Percentiles rank a stretch among this genome's conserved stretches.
These are phyloP conservation scores for Nymphalis io DNA, from an alignment of 1,140 invertebrate genomes.

Conservation along the genomic window DNA sequence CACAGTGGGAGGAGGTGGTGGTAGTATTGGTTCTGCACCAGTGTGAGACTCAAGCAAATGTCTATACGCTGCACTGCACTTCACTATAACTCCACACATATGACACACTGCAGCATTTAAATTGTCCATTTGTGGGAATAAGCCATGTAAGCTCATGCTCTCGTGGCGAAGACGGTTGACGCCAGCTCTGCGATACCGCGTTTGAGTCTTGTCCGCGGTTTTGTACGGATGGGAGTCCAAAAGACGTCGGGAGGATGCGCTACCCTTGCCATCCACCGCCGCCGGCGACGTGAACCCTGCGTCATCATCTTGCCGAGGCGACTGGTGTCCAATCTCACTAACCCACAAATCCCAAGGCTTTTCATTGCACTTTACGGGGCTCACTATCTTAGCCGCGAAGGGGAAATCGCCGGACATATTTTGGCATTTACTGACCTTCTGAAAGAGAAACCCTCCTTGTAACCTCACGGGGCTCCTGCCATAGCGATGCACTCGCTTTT, in stretches of 20 bases:
- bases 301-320: constrained; percentile 69
- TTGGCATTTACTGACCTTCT: constrained; percentile 51
- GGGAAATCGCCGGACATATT: constrained; percentile 74
- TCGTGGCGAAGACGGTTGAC: constrained; percentile 67
- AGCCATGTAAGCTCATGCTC: constrained; percentile 82
- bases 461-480: constrained; percentile 65
- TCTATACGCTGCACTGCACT: constrained; percentile 83
- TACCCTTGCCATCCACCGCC: constrained; percentile 56
- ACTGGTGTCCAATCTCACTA: constrained; percentile 74
- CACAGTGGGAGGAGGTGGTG: constrained; percentile 66
- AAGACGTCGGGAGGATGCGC: constrained; percentile 49
- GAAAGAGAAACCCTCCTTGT: constrained; percentile 49
- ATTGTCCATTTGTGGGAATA: constrained; percentile 83
- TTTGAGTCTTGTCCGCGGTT: constrained; percentile 42
- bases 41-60: constrained; percentile 76
- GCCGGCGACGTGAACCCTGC: constrained; percentile 52
- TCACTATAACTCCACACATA: constrained; percentile 83
- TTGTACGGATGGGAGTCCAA: constrained; percentile 60
- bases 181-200: constrained; percentile 60
- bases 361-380: constrained; percentile 75
- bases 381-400: constrained; percentile 67
- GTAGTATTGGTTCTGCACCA: constrained; percentile 59
- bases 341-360: constrained; percentile 80
- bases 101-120: constrained; percentile 84
- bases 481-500: constrained; percentile 62